Base-by-base conservation (phyloP, 2,888 invertebrate species). In the Caenorhabditis uteleia region DNA sequence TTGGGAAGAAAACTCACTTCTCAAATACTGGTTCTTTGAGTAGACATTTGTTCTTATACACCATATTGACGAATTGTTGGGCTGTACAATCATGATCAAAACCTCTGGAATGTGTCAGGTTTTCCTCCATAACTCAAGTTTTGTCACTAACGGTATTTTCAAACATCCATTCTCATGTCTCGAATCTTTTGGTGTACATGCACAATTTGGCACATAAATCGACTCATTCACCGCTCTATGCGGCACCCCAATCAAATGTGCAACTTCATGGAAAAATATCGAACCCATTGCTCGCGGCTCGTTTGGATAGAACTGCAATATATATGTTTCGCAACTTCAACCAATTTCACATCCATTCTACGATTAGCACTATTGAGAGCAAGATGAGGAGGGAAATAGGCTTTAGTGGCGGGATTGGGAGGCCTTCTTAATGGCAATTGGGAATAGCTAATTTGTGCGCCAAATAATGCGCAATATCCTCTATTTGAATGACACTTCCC, bases 11-110 rank as follows among this genome's bases (percentile, higher is more conserved):
- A 36, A 57, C 57, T 56, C 29, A 62, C 62, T 46, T 40, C 5
- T 43, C 29, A 44, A 57, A 62, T 16, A 23, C 26, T 1, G 57
- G 49, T 12, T 45, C 40, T 34, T 61, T 65, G 26, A 25, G 53
- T 23, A 73, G 54, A 44, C 81, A 81, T 29, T 77, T 77, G 50
- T 75, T 82, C 31, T 73, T 72, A 49, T 74, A 68, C 7, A 81
- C 58, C 7, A 75, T 56, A 65, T 81, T 82, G 34, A 73, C 77
- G 47, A 79, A 69, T 40, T 74, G 67, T 59, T 81, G 81, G 14
- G 74, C 77, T 3, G 81, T 79, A 53, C 81, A 81, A 38, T 80
- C 77, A 59, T 81, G 81, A 39, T 82, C 81, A 51, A 78, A 81
- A 3, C 80, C 81, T 16, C 80, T 80, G 65, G 55, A 78, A 73